Conservation (phyloP, 2,113 vertebrate genomes). For the Oryzias melastigma region DNA sequence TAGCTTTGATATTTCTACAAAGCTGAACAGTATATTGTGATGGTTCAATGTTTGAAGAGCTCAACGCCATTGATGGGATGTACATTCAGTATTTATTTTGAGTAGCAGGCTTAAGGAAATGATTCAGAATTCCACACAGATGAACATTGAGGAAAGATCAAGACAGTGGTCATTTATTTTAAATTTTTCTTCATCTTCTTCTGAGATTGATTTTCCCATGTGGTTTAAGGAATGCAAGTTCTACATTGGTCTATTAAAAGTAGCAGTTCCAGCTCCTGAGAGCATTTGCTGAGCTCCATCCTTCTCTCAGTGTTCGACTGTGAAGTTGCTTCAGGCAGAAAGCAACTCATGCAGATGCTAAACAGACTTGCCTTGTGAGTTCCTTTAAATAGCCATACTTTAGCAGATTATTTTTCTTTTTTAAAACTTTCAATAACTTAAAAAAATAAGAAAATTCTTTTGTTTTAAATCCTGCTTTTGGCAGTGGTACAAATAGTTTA, state of each 20-base stretch:
- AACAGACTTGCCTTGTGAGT: constrained; percentile 46
- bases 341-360: constrained; percentile 56
- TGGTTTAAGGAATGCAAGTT: constrained; percentile 51
- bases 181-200: constrained; percentile 29
- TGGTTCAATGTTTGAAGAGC: too few relatives aligned
- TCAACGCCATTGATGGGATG: too few relatives aligned
- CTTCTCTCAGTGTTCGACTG: constrained; percentile 47
- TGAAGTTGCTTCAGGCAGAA: constrained; percentile 27
- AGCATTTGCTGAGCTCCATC: constrained; percentile 32
- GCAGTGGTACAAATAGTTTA: too few relatives aligned
- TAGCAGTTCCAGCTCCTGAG: constrained; percentile 41
- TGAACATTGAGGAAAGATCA: constrained; percentile 9
- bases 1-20: constrained; percentile 5
- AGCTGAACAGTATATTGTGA: background rate
- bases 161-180: constrained; percentile 31
- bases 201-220: constrained; percentile 59
- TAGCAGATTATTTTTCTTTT: constrained; percentile 12
- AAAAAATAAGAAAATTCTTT: too few relatives aligned
- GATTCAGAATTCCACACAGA: constrained; percentile 12
- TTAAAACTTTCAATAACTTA: constrained; percentile 4
- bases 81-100: background rate
- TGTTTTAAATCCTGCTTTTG: too few relatives aligned
- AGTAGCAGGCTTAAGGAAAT: background rate
- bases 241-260: constrained; percentile 49
- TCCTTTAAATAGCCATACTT: constrained; percentile 43